These are phyloP conservation scores for Psilopsiagon aymara DNA, from an alignment of 2,113 vertebrate species.

Conservation along the genomic window DNA sequence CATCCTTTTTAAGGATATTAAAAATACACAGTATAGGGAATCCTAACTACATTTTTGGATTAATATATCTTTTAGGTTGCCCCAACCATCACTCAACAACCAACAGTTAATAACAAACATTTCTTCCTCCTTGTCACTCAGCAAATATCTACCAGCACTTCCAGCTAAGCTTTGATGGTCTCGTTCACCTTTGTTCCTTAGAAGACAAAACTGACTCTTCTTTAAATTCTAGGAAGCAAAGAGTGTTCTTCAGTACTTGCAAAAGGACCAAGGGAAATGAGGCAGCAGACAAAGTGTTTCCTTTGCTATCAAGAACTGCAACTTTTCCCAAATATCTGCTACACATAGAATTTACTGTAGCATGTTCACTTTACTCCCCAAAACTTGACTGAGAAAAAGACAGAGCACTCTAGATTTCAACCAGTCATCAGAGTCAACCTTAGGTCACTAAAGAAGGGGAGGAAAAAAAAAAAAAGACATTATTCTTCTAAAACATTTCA, in stretches of 20 bases:
- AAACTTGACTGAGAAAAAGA: neutral
- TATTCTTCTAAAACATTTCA: neutral
- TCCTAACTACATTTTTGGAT: neutral
- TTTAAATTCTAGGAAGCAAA: neutral
- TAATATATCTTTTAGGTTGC: neutral
- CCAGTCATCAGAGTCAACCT: neutral
- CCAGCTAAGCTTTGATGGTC: neutral
- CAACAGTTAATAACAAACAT: neutral
- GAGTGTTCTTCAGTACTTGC: neutral
- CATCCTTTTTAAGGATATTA: neutral
- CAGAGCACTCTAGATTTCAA: neutral
- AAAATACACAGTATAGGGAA: neutral
- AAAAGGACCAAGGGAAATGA: neutral
- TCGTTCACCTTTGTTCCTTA: neutral
- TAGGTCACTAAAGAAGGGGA: neutral
- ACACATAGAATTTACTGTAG: neutral
- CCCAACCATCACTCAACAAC: neutral
- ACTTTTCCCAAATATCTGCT: neutral
- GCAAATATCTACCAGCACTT: neutral
- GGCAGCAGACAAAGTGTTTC: neutral
- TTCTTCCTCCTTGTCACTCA: neutral
- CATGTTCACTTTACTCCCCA: neutral
- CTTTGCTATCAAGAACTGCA: neutral
- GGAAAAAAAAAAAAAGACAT: neutral
- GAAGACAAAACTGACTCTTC: neutral